These are phyloP conservation scores for Drosophila helvetica DNA, from an alignment of 2,888 invertebrate species.

Conservation along the genomic window DNA sequence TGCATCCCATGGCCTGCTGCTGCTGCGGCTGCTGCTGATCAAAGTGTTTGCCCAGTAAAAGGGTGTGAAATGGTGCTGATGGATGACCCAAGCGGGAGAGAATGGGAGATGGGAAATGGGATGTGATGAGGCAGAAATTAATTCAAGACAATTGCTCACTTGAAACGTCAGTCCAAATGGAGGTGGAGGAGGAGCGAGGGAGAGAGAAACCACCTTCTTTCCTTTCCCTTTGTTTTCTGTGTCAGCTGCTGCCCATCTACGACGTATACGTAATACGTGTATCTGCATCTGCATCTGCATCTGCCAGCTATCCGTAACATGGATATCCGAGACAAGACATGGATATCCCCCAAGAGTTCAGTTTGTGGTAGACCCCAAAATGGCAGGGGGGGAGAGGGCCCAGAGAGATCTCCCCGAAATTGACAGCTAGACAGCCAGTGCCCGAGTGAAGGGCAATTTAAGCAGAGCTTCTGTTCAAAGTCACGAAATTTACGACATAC, in stretches of 20 bases:
- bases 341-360: constrained; percentile 21
- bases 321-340: background rate
- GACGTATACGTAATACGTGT: constrained; percentile 25
- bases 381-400: constrained; percentile 8
- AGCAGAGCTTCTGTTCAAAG: constrained; percentile 42
- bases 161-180: constrained; percentile 47
- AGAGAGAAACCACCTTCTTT: constrained; percentile 24
- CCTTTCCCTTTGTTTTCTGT: constrained; percentile 42
- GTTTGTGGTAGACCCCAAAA: constrained; percentile 59
- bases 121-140: constrained; percentile 71
- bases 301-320: constrained; percentile 10
- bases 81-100: constrained; percentile 16
- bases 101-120: constrained; percentile 16
- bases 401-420: constrained; percentile 42
- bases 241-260: constrained; percentile 36
- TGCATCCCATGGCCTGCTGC: background rate
- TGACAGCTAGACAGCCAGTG: constrained; percentile 63
- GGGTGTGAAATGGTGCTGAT: constrained; percentile 55
- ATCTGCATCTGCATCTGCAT: constrained; percentile 39
- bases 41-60: constrained; percentile 68
- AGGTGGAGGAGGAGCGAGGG: constrained; percentile 6
- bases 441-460: constrained; percentile 71
- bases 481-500: constrained; percentile 33
- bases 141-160: constrained; percentile 80
- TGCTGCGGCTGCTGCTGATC: constrained; percentile 42